These are phyloP conservation scores for Pica pica DNA, from an alignment of 2,113 vertebrate genomes.

Conservation along the genomic window DNA sequence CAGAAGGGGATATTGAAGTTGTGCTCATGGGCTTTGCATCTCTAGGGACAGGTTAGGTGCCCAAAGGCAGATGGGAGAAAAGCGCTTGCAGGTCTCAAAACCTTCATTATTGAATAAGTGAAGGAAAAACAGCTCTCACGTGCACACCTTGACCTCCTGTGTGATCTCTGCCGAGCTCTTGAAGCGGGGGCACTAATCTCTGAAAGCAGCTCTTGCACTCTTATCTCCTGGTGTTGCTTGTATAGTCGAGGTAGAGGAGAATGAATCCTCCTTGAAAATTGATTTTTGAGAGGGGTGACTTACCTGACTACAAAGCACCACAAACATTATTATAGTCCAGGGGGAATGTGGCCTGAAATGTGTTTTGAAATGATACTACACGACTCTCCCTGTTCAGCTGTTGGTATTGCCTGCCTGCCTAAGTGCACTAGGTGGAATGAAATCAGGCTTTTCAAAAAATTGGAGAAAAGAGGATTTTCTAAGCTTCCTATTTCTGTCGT, in stretches of 20 bases:
- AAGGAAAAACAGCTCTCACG: background rate
- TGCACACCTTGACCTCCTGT: background rate
- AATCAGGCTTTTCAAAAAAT: background rate
- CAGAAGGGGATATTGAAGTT: background rate
- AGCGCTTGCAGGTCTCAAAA: background rate
- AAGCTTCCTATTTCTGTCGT: background rate
- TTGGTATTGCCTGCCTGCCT: background rate
- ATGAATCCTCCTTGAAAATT: slow-evolving; percentile 10
- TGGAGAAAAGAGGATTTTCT: background rate
- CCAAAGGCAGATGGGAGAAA: background rate
- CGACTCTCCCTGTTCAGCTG: background rate
- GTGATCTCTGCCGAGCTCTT: background rate
- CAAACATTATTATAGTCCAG: background rate
- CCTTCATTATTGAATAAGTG: background rate
- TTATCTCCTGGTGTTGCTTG: background rate
- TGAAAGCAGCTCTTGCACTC: background rate
- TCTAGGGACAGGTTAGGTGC: background rate
- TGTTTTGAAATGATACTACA: background rate
- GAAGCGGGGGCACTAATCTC: background rate
- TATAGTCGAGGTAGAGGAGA: background rate
- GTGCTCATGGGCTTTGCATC: background rate
- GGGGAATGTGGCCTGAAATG: background rate
- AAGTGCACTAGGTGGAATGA: background rate
- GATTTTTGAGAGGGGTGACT: background rate
- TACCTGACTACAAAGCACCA: background rate